phyloP scores from a whole-genome alignment of 2,113 vertebrate genomes.

The Pelmatolapia mariae region DNA sequence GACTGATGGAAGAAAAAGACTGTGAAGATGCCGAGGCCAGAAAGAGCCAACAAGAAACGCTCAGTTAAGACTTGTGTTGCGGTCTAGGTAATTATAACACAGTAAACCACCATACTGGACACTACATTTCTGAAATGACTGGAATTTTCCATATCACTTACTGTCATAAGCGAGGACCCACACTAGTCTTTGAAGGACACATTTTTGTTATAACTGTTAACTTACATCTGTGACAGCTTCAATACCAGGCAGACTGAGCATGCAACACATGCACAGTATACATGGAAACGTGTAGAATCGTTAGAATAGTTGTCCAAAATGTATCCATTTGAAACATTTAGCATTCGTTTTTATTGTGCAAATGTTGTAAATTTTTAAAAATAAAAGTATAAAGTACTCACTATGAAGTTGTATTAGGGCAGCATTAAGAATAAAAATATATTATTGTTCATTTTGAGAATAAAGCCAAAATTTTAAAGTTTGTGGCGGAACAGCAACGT shows the following conservation, averaged over 20 bases:
- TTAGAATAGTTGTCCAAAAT: not conserved
- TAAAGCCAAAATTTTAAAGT: not conserved
- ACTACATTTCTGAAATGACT: not conserved
- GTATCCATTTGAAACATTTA: not conserved
- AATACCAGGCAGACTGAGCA: not conserved
- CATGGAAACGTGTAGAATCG: not conserved
- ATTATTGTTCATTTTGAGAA: not conserved
- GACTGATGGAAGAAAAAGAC: not conserved
- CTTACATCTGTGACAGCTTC: not conserved
- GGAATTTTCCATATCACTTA: not conserved
- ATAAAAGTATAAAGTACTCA: not conserved
- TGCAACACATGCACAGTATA: not conserved
- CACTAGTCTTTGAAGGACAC: not conserved
- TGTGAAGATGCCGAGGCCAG: not conserved
- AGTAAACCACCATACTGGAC: not conserved
- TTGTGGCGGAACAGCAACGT: not conserved
- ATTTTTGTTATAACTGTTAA: not conserved
- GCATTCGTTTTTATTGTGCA: not conserved
- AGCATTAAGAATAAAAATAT: not conserved
- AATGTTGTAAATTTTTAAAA: fast-evolving
- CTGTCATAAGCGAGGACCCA: not conserved
- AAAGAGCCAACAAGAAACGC: not conserved
- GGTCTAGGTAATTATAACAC: not conserved
- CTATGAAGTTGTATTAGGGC: not conserved
- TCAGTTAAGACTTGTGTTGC: not conserved